phyloP scores from a whole-genome alignment of 53 echinoderm and acorn worm genomes.

The Echinarachnius parma region DNA sequence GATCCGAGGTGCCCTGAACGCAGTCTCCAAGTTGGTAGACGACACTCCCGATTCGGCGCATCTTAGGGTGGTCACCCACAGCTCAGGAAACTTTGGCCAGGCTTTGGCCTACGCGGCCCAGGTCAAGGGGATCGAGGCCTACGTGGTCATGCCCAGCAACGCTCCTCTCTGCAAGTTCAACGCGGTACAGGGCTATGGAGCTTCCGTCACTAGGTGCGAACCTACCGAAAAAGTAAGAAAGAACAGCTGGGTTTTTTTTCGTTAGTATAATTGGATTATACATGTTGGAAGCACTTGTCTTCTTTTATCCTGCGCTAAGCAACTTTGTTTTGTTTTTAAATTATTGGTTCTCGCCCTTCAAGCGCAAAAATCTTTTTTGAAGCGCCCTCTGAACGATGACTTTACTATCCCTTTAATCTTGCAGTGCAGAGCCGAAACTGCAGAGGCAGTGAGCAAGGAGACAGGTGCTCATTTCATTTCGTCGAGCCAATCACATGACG shows the following conservation, averaged over 20 bases:
- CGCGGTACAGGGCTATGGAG: constrained; percentile 74
- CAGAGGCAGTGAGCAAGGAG: constrained; percentile 38
- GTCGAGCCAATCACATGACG: constrained; percentile 62
- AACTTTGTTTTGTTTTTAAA: too few species aligned
- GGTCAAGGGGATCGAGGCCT: constrained; percentile 46
- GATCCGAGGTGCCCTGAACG: constrained; percentile 76
- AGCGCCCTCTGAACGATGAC: too few species aligned
- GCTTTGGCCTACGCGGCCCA: constrained; percentile 66
- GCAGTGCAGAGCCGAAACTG: constrained; percentile 32
- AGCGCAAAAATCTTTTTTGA: too few species aligned
- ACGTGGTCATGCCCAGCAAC: constrained; percentile 62
- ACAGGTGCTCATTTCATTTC: constrained; percentile 60
- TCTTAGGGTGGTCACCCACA: constrained; percentile 59
- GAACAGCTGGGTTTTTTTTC: too few species aligned
- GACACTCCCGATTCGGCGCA: too few species aligned
- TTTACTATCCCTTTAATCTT: too few species aligned
- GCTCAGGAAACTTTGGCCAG: constrained; percentile 80
- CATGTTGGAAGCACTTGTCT: too few species aligned
- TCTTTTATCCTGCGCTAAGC: too few species aligned
- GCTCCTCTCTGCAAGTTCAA: constrained; percentile 63
- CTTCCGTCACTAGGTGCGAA: constrained; percentile 43
- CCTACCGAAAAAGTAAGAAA: constrained; percentile 68
- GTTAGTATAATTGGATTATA: too few species aligned
- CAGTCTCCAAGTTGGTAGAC: constrained; percentile 58
- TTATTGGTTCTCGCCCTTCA: too few species aligned